Evolutionary conservation across 2,888 invertebrate genomes (phyloP).

Genomic region (Neuroscelio doddi): DNA sequence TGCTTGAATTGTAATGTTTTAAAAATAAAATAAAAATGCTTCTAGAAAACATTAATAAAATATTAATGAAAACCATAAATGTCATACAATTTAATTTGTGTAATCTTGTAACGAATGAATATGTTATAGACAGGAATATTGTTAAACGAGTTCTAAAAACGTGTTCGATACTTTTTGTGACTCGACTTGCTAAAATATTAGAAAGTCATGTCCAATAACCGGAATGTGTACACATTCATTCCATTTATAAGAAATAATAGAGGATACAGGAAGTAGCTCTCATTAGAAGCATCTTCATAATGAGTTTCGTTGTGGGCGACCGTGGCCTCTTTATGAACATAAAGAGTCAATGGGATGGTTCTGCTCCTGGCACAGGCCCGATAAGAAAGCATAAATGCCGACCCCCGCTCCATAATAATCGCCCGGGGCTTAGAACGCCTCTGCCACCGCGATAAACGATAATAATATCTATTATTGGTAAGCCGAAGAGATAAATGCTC

Average conservation of each 20-base stretch:
- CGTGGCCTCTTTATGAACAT: conserved; percentile 33
- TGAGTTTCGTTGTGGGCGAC: conserved; percentile 34
- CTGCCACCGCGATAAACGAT: conserved; percentile 56
- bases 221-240: conserved; percentile 2
- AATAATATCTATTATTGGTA: conserved; percentile 63
- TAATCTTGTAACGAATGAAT: too few relatives aligned
- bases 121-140: too few relatives aligned
- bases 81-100: too few relatives aligned
- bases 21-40: too few relatives aligned
- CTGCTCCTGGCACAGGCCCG: conserved; percentile 43
- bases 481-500: conserved; percentile 56
- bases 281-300: conserved; percentile 37
- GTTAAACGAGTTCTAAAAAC: too few relatives aligned
- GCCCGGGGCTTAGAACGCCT: conserved; percentile 47
- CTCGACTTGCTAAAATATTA: neutral
- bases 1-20: too few relatives aligned
- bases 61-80: too few relatives aligned
- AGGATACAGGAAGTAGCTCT: conserved; percentile 16
- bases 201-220: conserved; percentile 7
- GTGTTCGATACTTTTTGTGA: too few relatives aligned
- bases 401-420: conserved; percentile 49
- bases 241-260: conserved; percentile 30
- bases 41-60: too few relatives aligned
- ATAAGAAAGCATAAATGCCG: conserved; percentile 55
- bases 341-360: conserved; percentile 29